phyloP scores from a whole-genome alignment of 2,797 vertebrate species.

The Myiothlypis coronata region DNA sequence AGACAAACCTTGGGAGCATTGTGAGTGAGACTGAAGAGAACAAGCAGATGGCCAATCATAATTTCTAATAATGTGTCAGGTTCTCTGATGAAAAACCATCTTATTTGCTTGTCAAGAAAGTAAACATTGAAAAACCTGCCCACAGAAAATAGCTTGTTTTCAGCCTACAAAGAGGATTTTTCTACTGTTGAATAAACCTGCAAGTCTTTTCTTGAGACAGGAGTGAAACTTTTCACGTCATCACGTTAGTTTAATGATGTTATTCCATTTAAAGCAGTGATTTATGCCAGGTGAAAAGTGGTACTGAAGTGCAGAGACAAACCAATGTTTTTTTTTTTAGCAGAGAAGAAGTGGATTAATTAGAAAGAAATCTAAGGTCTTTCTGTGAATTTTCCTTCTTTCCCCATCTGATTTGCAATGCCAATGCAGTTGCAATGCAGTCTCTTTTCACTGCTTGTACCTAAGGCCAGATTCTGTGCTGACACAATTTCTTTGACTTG shows the following conservation, averaged over 20 bases:
- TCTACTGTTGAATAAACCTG: background rate
- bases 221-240: background rate
- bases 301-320: background rate
- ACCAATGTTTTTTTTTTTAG: background rate
- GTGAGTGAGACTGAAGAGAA: background rate
- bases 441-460: conserved; percentile 21
- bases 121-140: background rate
- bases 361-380: background rate
- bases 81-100: background rate
- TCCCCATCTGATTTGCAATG: conserved; percentile 56
- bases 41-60: background rate
- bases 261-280: background rate
- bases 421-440: conserved; percentile 16
- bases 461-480: conserved; percentile 62
- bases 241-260: background rate
- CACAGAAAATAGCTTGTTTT: background rate
- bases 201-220: background rate
- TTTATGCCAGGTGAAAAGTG: background rate
- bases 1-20: background rate
- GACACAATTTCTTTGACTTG: conserved; percentile 60
- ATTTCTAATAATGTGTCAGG: background rate
- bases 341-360: background rate
- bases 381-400: conserved; percentile 18
- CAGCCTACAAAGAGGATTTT: background rate
- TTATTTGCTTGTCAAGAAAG: background rate